A percentile compares a stretch with the other conserved stretches of the same genome.
Conservation (phyloP, 2,113 vertebrate genomes). For the Spea multiplicata region DNA sequence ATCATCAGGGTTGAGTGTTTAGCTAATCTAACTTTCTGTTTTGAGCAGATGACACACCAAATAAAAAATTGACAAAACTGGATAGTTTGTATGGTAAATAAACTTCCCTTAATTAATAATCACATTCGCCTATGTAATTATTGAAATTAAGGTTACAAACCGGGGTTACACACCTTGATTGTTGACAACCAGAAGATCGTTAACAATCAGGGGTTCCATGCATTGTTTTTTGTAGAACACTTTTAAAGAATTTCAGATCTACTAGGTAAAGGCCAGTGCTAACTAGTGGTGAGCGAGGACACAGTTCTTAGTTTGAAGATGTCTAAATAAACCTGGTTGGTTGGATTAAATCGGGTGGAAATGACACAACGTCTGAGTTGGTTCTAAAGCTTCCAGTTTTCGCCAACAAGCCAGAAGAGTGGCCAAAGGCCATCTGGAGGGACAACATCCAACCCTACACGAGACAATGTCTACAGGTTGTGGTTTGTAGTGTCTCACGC, state of each 20-base stretch:
- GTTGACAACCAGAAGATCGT: conserved; percentile 73
- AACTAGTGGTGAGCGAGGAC: conserved; percentile 93
- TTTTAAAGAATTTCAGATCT: conserved; percentile 53
- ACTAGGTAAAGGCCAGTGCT: conserved; percentile 72
- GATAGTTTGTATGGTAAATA: conserved; percentile 84
- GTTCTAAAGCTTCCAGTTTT: conserved; percentile 49
- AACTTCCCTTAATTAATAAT: conserved; percentile 85
- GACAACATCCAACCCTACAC: conserved; percentile 44
- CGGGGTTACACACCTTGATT: conserved; percentile 64
- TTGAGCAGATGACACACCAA: conserved; percentile 67
- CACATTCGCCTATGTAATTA: conserved; percentile 81
- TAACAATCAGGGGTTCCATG: conserved; percentile 77
- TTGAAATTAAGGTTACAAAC: conserved; percentile 75
- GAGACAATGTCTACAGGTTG: no score
- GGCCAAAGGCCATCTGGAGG: conserved; percentile 56
- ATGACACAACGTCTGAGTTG: not conserved
- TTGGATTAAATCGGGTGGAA: not conserved
- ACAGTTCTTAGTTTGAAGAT: conserved; percentile 65
- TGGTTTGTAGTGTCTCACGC: no score
- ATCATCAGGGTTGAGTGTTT: conserved; percentile 64
- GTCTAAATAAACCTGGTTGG: not conserved
- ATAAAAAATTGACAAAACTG: conserved; percentile 54
- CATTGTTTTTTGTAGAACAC: conserved; percentile 65
- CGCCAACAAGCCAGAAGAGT: conserved; percentile 49
- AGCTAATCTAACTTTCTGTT: conserved; percentile 63